Evolutionary conservation across 2,113 vertebrate species (phyloP).

Genomic region (Oxyruncus cristatus): DNA sequence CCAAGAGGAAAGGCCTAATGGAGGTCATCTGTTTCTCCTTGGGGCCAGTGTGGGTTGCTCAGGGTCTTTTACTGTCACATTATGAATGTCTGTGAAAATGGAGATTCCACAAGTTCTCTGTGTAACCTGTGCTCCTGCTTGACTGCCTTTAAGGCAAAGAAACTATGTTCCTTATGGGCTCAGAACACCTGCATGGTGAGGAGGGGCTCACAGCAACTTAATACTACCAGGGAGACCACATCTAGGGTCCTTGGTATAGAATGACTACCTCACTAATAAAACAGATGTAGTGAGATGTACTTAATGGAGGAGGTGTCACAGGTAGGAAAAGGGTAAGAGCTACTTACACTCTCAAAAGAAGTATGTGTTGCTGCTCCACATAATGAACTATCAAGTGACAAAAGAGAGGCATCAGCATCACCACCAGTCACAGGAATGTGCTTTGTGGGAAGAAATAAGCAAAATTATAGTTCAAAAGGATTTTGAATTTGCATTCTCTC

Average conservation of each 20-base stretch:
- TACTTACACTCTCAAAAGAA: background rate
- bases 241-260: background rate
- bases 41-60: background rate
- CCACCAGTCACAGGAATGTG: background rate
- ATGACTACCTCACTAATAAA: background rate
- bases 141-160: background rate
- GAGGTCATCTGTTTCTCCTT: background rate
- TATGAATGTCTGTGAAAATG: background rate
- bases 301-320: background rate
- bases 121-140: background rate
- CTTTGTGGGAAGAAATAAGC: background rate
- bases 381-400: background rate
- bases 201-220: background rate
- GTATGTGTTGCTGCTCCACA: background rate
- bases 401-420: background rate
- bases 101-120: background rate
- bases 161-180: background rate
- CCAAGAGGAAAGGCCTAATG: background rate
- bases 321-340: background rate
- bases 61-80: background rate
- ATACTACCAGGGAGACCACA: background rate
- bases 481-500: background rate
- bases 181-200: background rate
- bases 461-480: background rate
- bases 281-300: background rate